Base-by-base conservation (phyloP, 2,888 invertebrate species). In the Atherix ibis region DNA sequence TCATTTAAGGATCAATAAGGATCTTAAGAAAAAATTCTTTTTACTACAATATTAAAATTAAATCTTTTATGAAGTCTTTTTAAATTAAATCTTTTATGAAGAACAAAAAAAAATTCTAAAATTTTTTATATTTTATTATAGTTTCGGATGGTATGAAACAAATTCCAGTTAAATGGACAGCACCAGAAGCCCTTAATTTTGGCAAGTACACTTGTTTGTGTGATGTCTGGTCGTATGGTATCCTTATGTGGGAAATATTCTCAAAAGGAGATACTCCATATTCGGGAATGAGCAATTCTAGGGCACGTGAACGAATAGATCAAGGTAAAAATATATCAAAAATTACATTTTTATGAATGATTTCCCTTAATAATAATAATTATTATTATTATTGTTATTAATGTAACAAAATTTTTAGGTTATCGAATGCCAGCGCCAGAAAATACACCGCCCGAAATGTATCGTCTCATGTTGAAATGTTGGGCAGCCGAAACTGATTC, bases 161-260 rank as follows among this genome's bases (percentile, higher is more conserved):
- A 66, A 94, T 95, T 48, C 94, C 95, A 1, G 92, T 95, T 40
- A 95, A 95, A 62, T 95, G 95, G 95, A 95, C 94, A 0, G 92
- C 94, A 3, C 95, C 95, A 1, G 94, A 94, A 64, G 92, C 94
- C 3, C 66, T 94, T 9, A 91, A 92, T 62, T 92, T 85, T 56
- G 92, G 92, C 76, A 88, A 89, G 68, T 94, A 94, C 58, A 94
- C 92, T 8, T 80, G 89, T 1, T 63, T 92, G 5, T 92, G 92
- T 60, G 94, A 95, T 63, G 91, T 95, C 29, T 95, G 94, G 94
- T 92, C 91, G 50, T 95, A 85, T 56, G 94, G 92, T 4, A 83
- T 95, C 44, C 64, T 95, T 37, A 83, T 87, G 70, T 95, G 92
- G 92, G 94, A 95, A 64, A 85, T 95, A 52, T 94, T 92, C 64